Evolutionary conservation across 2,888 invertebrate genomes (phyloP).

Genomic region (Meandrusa payeni): DNA sequence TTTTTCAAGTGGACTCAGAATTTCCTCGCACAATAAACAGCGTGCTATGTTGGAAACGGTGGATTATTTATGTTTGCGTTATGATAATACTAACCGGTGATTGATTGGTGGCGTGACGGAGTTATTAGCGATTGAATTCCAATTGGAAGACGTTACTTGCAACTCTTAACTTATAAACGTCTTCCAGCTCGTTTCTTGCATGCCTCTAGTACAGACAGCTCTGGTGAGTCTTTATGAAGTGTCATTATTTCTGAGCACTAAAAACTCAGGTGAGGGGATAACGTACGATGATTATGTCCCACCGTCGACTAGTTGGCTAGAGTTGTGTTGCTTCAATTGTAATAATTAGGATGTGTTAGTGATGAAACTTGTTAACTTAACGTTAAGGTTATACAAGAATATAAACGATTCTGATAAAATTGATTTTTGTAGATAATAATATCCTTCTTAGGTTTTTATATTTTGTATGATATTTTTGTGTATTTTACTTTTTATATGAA

Average conservation of each 20-base stretch:
- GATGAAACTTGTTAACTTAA: too few species aligned
- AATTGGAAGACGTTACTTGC: conserved; percentile 15
- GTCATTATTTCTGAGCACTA: conserved; percentile 7
- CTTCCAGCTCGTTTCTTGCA: conserved; percentile 14
- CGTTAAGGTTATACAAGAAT: too few species aligned
- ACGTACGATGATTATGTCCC: too few species aligned
- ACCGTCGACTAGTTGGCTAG: too few species aligned
- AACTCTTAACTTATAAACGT: conserved; percentile 10
- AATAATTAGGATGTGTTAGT: too few species aligned
- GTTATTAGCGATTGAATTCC: conserved; percentile 26
- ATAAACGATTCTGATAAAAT: too few species aligned
- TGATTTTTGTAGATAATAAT: too few species aligned
- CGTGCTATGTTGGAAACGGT: conserved; percentile 14
- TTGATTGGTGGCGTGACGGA: conserved; percentile 23
- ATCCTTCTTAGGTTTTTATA: too few species aligned
- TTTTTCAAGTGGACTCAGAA: conserved; percentile 15
- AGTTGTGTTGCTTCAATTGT: too few species aligned
- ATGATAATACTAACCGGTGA: conserved; percentile 16
- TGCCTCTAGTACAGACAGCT: not conserved
- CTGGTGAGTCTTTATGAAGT: not conserved
- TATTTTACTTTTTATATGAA: too few species aligned
- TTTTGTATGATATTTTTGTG: too few species aligned
- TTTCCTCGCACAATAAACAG: conserved; percentile 17
- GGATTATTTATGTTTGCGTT: conserved; percentile 19
- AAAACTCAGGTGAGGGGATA: conserved; percentile 11